Evolutionary conservation across 64 coral and sea anemone species (phyloP), one percentile per base, ranked within the genome.

Genomic region (Actinia equina): DNA sequence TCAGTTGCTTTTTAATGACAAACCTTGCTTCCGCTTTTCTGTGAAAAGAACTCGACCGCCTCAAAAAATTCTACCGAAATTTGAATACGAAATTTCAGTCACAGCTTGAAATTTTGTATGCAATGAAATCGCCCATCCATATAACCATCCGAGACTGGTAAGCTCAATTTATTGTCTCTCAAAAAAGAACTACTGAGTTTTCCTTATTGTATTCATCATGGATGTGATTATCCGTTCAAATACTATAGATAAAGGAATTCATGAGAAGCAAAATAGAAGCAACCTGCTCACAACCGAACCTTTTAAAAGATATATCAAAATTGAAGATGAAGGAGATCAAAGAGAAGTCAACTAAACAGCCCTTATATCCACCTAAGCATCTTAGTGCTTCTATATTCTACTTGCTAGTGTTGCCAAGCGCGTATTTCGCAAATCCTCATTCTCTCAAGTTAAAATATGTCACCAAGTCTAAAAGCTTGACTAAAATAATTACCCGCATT

Each of bases 391-490:
- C n/a, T n/a, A n/a, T n/a, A n/a, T n/a, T n/a, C n/a, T n/a, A n/a
- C n/a, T n/a, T n/a, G n/a, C n/a, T n/a, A 74, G 23, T 14, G 10
- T 3, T 23, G 69, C 3, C 69, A 9, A 26, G 25, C 26, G 27
- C 6, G n/a, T 74, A 74, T 74, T 74, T 74, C 69, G 69, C 12
- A 74, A 74, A 74, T 74, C 69, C 69, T 41, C 69, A 74, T 74
- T 74, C 69, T 74, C 69, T 74, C 23, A 74, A 74, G 69, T 74
- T 37, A 74, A 74, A 74, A 74, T 26, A 74, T 74, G 69, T 74
- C 69, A 74, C 23, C 25, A 37, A 74, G 6, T 74, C 26, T 37
- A 41, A 74, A 41, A 12, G 69, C 69, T 23, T 74, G 69, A 13
- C 69, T 74, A 42, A 26, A 74, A 74, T 74, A 74, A 74, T 74